Evolutionary conservation across 2,888 invertebrate genomes (phyloP).

Genomic region (Siphonodentalium dalli): DNA sequence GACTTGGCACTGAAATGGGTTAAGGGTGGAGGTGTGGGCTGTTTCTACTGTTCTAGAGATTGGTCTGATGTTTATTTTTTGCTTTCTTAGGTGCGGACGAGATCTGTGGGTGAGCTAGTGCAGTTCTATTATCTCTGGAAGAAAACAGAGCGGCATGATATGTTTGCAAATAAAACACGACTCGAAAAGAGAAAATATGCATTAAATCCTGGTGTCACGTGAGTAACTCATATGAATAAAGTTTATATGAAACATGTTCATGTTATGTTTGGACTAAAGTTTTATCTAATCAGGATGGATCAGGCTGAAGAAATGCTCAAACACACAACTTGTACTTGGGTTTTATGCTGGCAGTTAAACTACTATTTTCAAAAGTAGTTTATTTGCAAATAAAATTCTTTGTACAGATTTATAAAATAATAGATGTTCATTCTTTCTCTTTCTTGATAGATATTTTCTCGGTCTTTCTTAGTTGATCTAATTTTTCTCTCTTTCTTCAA

Average conservation of each 20-base stretch:
- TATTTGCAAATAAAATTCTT: too few species aligned
- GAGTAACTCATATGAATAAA: conserved; percentile 57
- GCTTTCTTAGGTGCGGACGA: conserved; percentile 76
- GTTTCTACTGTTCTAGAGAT: too few species aligned
- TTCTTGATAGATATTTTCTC: too few species aligned
- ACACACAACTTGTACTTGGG: not conserved
- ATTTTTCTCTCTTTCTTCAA: too few species aligned
- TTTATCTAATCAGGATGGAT: not conserved
- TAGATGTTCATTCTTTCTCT: too few species aligned
- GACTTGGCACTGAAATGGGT: too few species aligned
- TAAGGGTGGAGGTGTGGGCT: too few species aligned
- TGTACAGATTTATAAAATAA: too few species aligned
- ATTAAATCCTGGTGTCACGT: conserved; percentile 88
- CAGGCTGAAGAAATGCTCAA: not conserved
- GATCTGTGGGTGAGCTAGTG: conserved; percentile 94
- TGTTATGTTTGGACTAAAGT: not conserved
- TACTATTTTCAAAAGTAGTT: too few species aligned
- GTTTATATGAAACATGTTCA: not conserved
- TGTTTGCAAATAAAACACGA: conserved; percentile 81
- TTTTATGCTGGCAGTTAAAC: too few species aligned
- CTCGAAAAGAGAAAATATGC: conserved; percentile 92
- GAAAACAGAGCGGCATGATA: conserved; percentile 96
- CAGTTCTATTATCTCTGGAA: conserved; percentile 95
- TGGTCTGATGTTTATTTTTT: too few species aligned
- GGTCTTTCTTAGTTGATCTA: too few species aligned